Base-by-base conservation (phyloP, 2,797 vertebrate genomes). In the Lerista edwardsae region DNA sequence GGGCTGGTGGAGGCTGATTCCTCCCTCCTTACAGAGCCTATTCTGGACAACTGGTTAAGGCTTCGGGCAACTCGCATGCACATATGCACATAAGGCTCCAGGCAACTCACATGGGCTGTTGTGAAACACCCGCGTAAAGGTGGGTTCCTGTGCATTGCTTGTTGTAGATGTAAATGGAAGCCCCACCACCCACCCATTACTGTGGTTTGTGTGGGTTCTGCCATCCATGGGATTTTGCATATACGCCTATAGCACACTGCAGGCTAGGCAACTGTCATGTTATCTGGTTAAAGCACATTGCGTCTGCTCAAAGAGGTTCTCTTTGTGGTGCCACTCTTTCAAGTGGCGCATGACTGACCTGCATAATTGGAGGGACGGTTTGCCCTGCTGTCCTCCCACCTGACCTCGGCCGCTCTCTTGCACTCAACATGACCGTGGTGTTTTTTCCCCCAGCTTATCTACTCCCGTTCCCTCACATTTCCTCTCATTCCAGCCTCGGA, bases 401-500 rank as follows among this genome's bases (percentile, higher is more conserved):
- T 27, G 34, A 44, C 75, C 9, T 79, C 9, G 14, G 4, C 19
- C 64, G 23, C 11, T 68, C 15, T 19, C 29, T 31, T 27, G 12
- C 15, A 8, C 41, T 27, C 17, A 41, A 3, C 12, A 6, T 34
- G 8, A 44, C 25, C 17, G 29, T n/a, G n/a, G n/a, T n/a, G n/a
- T n/a, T n/a, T n/a, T n/a, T 47, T 29, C 34, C 69, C 27, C 25
- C 4, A 29, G 19, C 31, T 73, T 86, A 47, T 55, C 44, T 41
- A 8, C 2, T 41, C 14, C n/a, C 14, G 4, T n/a, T 29, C 29
- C 62, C 39, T 17, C 25, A 17, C n/a, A 15, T 80, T 21, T 77
- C 36, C 41, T 67, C 57, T 71, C 55, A 75, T 77, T 62, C 31
- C 91, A 97, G 97, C 97, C 73, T 98, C 97, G 0, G 97, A 98